Base-by-base conservation (phyloP, 2,797 vertebrate genomes). In the Arnoldichthys spilopterus region DNA sequence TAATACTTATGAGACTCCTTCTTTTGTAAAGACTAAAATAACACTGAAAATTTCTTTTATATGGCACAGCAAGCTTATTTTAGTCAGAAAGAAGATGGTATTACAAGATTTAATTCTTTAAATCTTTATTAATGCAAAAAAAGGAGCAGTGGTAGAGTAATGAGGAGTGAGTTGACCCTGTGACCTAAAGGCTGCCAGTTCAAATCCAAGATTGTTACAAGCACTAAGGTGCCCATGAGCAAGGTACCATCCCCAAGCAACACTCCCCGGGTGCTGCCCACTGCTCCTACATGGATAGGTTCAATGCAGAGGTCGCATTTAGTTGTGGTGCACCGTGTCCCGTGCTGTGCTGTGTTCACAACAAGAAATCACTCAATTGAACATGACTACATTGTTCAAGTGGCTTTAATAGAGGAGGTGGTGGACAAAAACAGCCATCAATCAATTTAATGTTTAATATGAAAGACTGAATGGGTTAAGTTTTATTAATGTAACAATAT, bases 371-470 rank as follows among this genome's bases (percentile, higher is more conserved):
- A n/a, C n/a, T n/a, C n/a, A n/a, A n/a, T n/a, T 30, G 1, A 1
- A 4, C 16, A 34, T 30, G 30, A 20, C 15, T 61, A 15, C 24
- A 15, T 6, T 11, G 56, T 1, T 4, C 13, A 58, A 61, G 28
- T 7, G 16, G 30, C 11, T 59, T 16, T 12, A 0, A 1, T 63
- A n/a, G 34, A 3, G 11, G 34, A 66, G 34, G 12, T 66, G n/a
- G 12, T 40, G 62, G 6, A 66, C 32, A 40, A 66, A 66, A 2
- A 43, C 5, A 66, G 34, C 11, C 34, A 66, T 6, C 2, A 34
- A n/a, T 62, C 62, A 34, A 62, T 16, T 61, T 64, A 20, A n/a
- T 43, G 16, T 45, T 68, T 68, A 16, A 45, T 68, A 28, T 49
- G 24, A 28, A 28, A 67, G n/a, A 45, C 6, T 49, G 3, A 47